phyloP scores from a whole-genome alignment of 2,888 invertebrate genomes.

The Lepeophtheirus nordmannii region DNA sequence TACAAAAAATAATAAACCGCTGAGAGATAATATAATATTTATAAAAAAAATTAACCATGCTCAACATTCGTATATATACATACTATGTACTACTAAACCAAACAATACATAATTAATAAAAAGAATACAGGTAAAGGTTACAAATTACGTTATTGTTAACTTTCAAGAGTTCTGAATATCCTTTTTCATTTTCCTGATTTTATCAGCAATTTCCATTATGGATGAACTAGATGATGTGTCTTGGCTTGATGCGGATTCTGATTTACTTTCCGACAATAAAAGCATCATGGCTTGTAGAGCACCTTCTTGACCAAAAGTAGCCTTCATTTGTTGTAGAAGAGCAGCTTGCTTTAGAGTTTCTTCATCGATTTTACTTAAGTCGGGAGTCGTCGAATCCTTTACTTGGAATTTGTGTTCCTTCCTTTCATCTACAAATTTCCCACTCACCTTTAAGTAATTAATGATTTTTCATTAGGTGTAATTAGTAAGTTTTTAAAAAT shows the following conservation, averaged over 20 bases:
- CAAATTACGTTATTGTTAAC: too few relatives aligned
- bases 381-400: slow-evolving; percentile 1
- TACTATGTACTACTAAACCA: too few relatives aligned
- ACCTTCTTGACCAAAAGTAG: slow-evolving; percentile 7
- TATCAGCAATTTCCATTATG: not conserved
- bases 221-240: not conserved
- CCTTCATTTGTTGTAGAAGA: slow-evolving; percentile 19
- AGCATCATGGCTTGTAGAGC: slow-evolving; percentile 17
- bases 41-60: too few relatives aligned
- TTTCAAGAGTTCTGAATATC: not conserved
- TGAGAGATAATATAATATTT: too few relatives aligned
- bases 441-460: not conserved
- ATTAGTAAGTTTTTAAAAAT: not conserved
- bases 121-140: too few relatives aligned
- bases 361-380: slow-evolving; percentile 2
- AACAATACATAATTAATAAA: too few relatives aligned
- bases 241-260: not conserved
- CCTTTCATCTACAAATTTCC: too few relatives aligned
- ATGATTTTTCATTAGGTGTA: not conserved
- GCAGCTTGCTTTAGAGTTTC: slow-evolving; percentile 14
- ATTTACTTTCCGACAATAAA: not conserved
- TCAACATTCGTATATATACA: too few relatives aligned
- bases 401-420: not conserved
- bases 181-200: not conserved
- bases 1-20: too few relatives aligned